Base-by-base conservation (phyloP, 2,888 invertebrate genomes). In the Embidobia sp. region DNA sequence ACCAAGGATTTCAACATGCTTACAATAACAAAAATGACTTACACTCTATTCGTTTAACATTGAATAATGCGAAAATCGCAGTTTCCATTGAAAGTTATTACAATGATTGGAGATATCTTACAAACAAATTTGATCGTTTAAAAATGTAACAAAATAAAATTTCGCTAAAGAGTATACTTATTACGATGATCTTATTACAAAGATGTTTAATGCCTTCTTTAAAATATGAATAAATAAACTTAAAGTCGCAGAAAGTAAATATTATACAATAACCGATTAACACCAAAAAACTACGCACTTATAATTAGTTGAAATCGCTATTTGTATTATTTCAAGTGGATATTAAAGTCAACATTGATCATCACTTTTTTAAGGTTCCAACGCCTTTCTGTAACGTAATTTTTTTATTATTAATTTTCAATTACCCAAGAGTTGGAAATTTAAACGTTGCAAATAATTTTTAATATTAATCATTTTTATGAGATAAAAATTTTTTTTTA, bases 311-410 rank as follows among this genome's bases (percentile, higher is more conserved):
- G 46, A 75, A 83, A 82, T 79, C 79, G 66, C 81, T 85, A 85
- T 80, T 79, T 81, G 78, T 83, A 82, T 81, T 79, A 80, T 83
- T 81, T 61, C 29, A 66, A 83, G 77, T 82, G 81, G 81, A 85
- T 80, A 79, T 79, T 67, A 81, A 79, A 77, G 78, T 53, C 55
- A 59, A 29, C 44, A 69, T 77, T 74, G 59, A 77, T 82, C 77
- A 70, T 78, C 78, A 70, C 69, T 73, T 57, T 49, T 79, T 69
- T 48, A 61, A 48, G 73, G 53, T 78, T 72, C n/a, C n/a, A 63
- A 48, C 46, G 10, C 35, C 44, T 10, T 10, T 29, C 53, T 55
- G 37, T 13, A 72, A 67, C 26, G 18, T 22, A 42, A 48, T 33
- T n/a, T 15, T 26, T 1, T 11, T 7, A 53, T 46, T 27, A 46